A percentile compares a stretch with the other conserved stretches of the same genome.
These are phyloP conservation scores for Heliopora coerulea DNA, from an alignment of 92 coral and sea anemone genomes.

Conservation along the genomic window DNA sequence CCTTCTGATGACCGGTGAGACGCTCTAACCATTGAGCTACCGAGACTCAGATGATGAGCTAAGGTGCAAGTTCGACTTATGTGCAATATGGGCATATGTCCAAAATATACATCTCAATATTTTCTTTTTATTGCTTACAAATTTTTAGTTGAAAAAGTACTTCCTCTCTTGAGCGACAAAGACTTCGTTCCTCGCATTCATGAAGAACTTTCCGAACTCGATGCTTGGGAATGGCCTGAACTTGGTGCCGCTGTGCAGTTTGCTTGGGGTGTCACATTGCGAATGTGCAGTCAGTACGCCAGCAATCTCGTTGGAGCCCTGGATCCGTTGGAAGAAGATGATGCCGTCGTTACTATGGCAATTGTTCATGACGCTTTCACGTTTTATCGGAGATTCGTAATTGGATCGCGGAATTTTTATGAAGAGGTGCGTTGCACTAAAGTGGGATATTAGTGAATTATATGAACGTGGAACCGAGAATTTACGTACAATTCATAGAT, in stretches of 20 bases:
- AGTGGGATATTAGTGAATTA: too few species aligned
- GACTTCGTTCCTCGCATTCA: conserved; percentile 83
- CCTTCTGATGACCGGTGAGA: too few species aligned
- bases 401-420: conserved; percentile 72
- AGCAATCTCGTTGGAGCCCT: conserved; percentile 64
- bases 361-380: conserved; percentile 73
- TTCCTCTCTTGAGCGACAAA: conserved; percentile 74
- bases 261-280: conserved; percentile 84
- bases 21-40: too few species aligned
- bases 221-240: conserved; percentile 70
- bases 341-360: conserved; percentile 72
- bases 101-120: too few species aligned
- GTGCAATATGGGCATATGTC: too few species aligned
- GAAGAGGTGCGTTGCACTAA: conserved; percentile 75
- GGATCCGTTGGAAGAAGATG: conserved; percentile 84
- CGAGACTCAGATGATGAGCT: too few species aligned
- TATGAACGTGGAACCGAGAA: too few species aligned
- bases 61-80: too few species aligned
- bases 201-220: conserved; percentile 58
- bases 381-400: conserved; percentile 61
- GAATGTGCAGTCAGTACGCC: conserved; percentile 94
- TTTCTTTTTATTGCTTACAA: background rate
- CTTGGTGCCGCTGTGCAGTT: conserved; percentile 74
- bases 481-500: too few species aligned
- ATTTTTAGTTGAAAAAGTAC: conserved; percentile 57